phyloP scores from a whole-genome alignment of 1,140 invertebrate species.

The Delia radicum region DNA sequence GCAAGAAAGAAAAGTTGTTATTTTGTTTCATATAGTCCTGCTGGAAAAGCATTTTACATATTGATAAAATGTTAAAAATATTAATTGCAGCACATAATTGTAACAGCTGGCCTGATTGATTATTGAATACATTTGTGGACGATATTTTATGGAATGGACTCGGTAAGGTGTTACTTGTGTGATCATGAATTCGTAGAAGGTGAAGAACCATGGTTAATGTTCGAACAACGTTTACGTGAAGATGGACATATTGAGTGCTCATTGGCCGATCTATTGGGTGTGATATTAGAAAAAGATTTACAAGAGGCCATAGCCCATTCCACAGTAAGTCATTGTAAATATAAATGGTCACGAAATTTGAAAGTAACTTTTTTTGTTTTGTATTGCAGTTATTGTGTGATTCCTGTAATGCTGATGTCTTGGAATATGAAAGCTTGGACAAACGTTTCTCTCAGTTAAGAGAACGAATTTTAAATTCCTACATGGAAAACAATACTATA shows the following conservation, averaged over 20 bases:
- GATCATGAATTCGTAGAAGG: constrained; percentile 27
- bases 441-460: constrained; percentile 8
- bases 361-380: not conserved
- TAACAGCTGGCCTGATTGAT: not conserved
- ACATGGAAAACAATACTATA: constrained; percentile 8
- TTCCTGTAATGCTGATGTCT: constrained; percentile 23
- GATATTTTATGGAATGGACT: not conserved
- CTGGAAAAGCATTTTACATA: not conserved
- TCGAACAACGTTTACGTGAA: constrained; percentile 25
- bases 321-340: not conserved
- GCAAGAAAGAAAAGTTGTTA: not conserved
- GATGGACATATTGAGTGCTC: constrained; percentile 28
- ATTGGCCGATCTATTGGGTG: constrained; percentile 16
- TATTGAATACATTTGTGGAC: no score
- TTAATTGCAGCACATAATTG: not conserved
- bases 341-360: not conserved
- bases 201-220: constrained; percentile 28
- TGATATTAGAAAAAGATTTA: constrained; percentile 24
- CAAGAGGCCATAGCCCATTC: constrained; percentile 26
- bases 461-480: constrained; percentile 8
- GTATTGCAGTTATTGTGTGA: constrained; percentile 28
- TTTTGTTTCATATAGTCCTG: not conserved
- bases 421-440: constrained; percentile 28
- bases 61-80: not conserved
- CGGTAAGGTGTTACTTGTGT: constrained; percentile 24